Evolutionary conservation across 2,113 vertebrate genomes (phyloP).

Genomic region (Pyrgilauda ruficollis): DNA sequence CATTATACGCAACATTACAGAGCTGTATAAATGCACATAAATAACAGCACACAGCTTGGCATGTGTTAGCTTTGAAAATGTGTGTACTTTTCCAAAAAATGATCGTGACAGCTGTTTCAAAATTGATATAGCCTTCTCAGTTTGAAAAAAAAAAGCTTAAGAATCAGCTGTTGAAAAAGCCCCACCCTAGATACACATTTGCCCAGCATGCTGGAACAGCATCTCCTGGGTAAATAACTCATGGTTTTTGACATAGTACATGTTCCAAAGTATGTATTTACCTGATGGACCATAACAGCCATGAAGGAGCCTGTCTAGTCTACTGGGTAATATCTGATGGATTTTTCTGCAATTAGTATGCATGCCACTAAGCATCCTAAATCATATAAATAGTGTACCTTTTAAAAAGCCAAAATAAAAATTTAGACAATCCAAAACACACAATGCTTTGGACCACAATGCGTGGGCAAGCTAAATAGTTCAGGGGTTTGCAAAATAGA

Average conservation of each 20-base stretch:
- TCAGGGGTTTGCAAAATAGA: conserved; percentile 11
- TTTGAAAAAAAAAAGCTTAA: background rate
- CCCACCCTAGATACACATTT: background rate
- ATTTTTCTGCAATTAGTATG: conserved; percentile 18
- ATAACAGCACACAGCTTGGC: conserved; percentile 7
- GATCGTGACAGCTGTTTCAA: background rate
- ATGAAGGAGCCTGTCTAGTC: conserved; percentile 29
- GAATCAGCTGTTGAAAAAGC: background rate
- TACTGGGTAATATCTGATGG: conserved; percentile 35
- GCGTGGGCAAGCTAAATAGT: background rate
- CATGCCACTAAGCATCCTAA: conserved; percentile 26
- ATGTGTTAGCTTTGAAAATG: background rate
- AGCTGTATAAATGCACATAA: background rate
- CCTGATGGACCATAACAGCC: conserved; percentile 37
- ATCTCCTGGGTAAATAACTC: conserved; percentile 33
- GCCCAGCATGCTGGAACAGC: background rate
- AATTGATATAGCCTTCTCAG: background rate
- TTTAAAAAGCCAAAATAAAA: background rate
- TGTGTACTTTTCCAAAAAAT: background rate
- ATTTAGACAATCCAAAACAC: conserved; percentile 29
- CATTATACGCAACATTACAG: background rate
- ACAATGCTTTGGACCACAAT: background rate
- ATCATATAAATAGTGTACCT: background rate
- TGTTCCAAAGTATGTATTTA: conserved; percentile 43
- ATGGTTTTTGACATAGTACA: conserved; percentile 2